A percentile compares a stretch with the other conserved stretches of the same genome.
These are phyloP conservation scores for Strigamia crassipes DNA, from an alignment of 2,888 invertebrate species.

Conservation along the genomic window DNA sequence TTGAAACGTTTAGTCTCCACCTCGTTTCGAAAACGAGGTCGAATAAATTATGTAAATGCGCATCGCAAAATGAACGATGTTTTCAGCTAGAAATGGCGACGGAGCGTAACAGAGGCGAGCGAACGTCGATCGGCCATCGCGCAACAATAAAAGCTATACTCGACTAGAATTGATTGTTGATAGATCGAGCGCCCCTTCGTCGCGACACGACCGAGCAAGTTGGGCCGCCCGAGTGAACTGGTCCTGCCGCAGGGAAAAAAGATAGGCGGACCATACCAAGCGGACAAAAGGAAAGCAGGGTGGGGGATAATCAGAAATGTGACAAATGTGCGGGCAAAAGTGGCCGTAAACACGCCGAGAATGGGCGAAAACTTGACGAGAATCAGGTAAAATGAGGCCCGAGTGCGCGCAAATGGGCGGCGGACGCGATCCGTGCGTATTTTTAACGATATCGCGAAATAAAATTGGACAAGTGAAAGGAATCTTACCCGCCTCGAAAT, in stretches of 20 bases:
- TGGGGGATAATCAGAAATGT: conserved; percentile 44
- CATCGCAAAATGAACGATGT: neutral
- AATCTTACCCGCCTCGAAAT: conserved; percentile 24
- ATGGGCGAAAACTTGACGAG: neutral
- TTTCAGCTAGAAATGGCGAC: no score
- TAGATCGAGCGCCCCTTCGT: no score
- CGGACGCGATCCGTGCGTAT: neutral
- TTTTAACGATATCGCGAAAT: neutral
- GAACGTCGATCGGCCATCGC: no score
- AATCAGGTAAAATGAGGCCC: neutral
- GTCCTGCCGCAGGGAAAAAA: conserved; percentile 45
- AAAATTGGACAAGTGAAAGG: conserved; percentile 13
- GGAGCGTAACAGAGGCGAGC: no score
- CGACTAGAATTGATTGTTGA: no score
- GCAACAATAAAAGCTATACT: neutral
- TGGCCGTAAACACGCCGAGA: neutral
- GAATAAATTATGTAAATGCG: conserved; percentile 44
- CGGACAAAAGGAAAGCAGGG: conserved; percentile 46
- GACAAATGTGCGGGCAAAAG: neutral
- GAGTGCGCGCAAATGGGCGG: neutral
- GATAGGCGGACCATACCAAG: conserved; percentile 48
- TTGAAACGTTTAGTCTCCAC: neutral
- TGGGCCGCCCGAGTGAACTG: conserved; percentile 46
- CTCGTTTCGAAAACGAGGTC: conserved; percentile 33
- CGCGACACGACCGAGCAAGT: conserved; percentile 6